Base-by-base conservation (phyloP, 2,888 invertebrate genomes). In the Nesidiocoris tenuis region DNA sequence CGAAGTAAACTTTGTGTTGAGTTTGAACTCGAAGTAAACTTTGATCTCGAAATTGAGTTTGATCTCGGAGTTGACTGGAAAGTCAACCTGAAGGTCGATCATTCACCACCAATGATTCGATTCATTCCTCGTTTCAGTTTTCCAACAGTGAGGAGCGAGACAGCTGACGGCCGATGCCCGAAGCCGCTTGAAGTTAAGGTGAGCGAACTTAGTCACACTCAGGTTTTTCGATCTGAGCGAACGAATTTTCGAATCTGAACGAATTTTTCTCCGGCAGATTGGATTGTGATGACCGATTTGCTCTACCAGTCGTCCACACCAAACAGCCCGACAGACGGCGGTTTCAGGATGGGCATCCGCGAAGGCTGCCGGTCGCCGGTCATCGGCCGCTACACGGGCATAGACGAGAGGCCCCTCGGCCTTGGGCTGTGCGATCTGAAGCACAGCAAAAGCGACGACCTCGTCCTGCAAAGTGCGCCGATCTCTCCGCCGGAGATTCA, bases 371-470 rank as follows among this genome's bases (percentile, higher is more conserved):
- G 80, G 16, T 78, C 78, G 54, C 80, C 80, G 5, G 78, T 79
- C n/a, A 65, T 79, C n/a, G 79, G 78, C 5, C 65, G 80, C 12
- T 80, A 80, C 67, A 68, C 78, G 21, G 72, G 72, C 12, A 76
- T 72, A 56, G 79, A 79, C 9, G 78, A 79, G 19, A 63, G 79
- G 23, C 78, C 79, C 3, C 17, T 75, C 12, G 79, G 79, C 54
- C 63, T 79, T 3, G 80, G 79, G 0, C 77, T 80, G 5, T 74
- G 78, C 80, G 86, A 86, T 78, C 81, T 86, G 77, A 85, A 85
- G 78, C 84, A 85, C 77, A 86, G 86, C 81, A 86, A 85, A 82
- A 86, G 86, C 82, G 86, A 86, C 81, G 86, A 86, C 81, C 81
- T 86, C 74, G 85, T 86, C 78, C 81, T 86, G 66, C 86, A 86